Percentiles rank a stretch among this genome's conserved stretches.
Evolutionary conservation across 2,888 invertebrate genomes (phyloP).

Genomic region (Marronus borbonicus): DNA sequence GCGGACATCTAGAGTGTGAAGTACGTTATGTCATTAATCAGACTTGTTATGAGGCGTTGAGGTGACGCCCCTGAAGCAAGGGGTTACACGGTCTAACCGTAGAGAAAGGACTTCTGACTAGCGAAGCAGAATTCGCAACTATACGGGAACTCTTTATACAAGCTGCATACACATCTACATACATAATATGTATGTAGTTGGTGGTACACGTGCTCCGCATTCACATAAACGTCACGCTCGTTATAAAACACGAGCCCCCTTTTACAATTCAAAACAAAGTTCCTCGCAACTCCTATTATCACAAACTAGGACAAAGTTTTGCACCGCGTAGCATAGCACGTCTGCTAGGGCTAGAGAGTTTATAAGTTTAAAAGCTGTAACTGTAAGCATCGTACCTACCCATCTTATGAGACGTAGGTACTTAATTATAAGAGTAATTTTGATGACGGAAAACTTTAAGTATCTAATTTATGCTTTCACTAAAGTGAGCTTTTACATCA

Average conservation of each 20-base stretch:
- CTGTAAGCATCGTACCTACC: too few relatives aligned
- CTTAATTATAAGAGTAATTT: too few relatives aligned
- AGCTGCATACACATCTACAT: conserved; percentile 9
- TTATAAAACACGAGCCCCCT: conserved; percentile 33
- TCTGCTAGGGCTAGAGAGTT: not conserved
- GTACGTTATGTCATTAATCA: conserved; percentile 43
- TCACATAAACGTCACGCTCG: conserved; percentile 23
- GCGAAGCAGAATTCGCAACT: conserved; percentile 2
- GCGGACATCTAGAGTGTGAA: conserved; percentile 36
- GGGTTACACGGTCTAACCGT: conserved; percentile 49
- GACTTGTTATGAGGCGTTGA: conserved; percentile 44
- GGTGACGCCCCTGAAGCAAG: conserved; percentile 46
- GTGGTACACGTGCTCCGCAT: conserved; percentile 27
- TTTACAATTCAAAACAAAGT: conserved; percentile 37
- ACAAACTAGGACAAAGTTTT: not conserved
- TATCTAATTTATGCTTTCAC: too few relatives aligned
- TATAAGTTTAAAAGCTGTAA: not conserved
- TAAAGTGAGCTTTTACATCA: too few relatives aligned
- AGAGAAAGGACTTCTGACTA: conserved; percentile 33
- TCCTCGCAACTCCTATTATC: conserved; percentile 30
- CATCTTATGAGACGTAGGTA: too few relatives aligned
- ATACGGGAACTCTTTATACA: not conserved
- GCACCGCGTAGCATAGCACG: not conserved
- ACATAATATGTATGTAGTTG: conserved; percentile 3
- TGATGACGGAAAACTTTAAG: too few relatives aligned